phyloP scores from a whole-genome alignment of 2,888 invertebrate genomes.

The Hyles lineata region DNA sequence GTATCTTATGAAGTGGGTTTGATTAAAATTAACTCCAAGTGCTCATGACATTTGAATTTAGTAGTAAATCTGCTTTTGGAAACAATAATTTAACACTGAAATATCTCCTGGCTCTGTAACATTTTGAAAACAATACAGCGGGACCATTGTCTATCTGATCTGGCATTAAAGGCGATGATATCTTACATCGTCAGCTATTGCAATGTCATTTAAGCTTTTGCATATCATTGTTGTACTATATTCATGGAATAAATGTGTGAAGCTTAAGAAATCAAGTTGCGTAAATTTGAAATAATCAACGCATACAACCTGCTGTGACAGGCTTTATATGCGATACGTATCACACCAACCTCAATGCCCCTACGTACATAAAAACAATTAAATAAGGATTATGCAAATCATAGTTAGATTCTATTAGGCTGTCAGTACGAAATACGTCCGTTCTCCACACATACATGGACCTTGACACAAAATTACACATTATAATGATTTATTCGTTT shows the following conservation, averaged over 20 bases:
- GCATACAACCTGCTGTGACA: slow-evolving; percentile 7
- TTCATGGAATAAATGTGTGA: not conserved
- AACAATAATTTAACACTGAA: slow-evolving; percentile 14
- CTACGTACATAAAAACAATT: slow-evolving; percentile 55
- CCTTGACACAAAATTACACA: slow-evolving; percentile 61
- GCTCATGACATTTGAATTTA: slow-evolving; percentile 1
- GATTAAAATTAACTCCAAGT: not conserved
- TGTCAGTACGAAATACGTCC: slow-evolving; percentile 44
- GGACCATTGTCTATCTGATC: slow-evolving; percentile 23
- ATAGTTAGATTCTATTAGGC: slow-evolving; percentile 50
- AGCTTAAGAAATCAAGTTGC: not conserved
- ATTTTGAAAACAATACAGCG: slow-evolving; percentile 22
- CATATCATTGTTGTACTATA: slow-evolving; percentile 9
- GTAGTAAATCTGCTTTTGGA: slow-evolving; percentile 6
- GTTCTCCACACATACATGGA: slow-evolving; percentile 39
- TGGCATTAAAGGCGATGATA: slow-evolving; percentile 18
- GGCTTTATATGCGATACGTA: slow-evolving; percentile 20
- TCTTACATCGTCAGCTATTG: slow-evolving; percentile 22
- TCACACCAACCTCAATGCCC: slow-evolving; percentile 47
- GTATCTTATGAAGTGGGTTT: not conserved
- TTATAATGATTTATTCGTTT: slow-evolving; percentile 48
- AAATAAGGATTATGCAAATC: slow-evolving; percentile 68
- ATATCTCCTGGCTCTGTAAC: slow-evolving; percentile 15
- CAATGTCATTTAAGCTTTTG: slow-evolving; percentile 11
- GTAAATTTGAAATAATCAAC: not conserved